A percentile compares a stretch with the other conserved stretches of the same genome.
These are phyloP conservation scores for Ophiodon elongatus DNA, from an alignment of 2,113 vertebrate genomes.

Conservation along the genomic window DNA sequence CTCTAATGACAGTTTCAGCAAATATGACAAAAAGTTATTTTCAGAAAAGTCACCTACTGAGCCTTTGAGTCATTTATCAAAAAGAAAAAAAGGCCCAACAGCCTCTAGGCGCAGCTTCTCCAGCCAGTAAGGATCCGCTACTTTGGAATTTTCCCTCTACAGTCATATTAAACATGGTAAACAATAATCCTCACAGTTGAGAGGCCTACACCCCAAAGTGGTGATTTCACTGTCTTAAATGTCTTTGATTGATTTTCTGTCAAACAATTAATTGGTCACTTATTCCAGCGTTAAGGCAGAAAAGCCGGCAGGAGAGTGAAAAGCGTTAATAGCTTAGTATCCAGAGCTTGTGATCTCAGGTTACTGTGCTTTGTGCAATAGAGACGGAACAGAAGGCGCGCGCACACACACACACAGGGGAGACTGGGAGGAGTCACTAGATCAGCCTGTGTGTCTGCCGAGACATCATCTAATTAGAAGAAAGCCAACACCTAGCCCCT, in stretches of 20 bases:
- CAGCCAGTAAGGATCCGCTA: neutral
- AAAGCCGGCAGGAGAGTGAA: neutral
- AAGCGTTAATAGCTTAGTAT: constrained; percentile 6
- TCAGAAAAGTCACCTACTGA: neutral
- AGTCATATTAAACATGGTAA: neutral
- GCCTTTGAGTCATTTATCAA: neutral
- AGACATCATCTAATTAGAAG: constrained; percentile 65
- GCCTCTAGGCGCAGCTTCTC: neutral
- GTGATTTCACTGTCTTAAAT: neutral
- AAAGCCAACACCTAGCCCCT: constrained; percentile 49
- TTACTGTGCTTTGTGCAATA: constrained; percentile 43
- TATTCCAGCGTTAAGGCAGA: neutral
- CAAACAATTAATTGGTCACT: neutral
- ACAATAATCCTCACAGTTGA: neutral
- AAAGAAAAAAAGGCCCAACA: neutral
- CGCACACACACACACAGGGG: constrained; percentile 33
- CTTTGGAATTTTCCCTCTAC: neutral
- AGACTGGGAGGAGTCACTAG: constrained; percentile 28
- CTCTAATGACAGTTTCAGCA: neutral
- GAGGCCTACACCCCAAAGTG: neutral
- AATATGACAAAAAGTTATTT: neutral
- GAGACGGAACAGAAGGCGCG: constrained; percentile 39
- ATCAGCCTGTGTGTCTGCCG: constrained; percentile 50
- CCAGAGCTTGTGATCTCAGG: constrained; percentile 35
- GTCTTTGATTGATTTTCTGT: neutral